Evolutionary conservation across 1,140 invertebrate genomes (phyloP).

Genomic region (Delia radicum): DNA sequence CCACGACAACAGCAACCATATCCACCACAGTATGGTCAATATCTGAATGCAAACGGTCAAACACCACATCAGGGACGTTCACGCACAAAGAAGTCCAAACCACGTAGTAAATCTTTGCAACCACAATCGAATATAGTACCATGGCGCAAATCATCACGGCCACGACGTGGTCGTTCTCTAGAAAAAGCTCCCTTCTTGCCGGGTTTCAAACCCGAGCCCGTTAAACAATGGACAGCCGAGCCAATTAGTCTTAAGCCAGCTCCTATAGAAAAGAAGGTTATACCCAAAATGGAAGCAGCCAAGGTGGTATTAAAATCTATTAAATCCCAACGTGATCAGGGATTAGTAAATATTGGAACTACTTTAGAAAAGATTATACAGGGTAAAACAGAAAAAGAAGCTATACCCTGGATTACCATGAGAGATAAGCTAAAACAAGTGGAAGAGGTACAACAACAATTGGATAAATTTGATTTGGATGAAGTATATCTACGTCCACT

Average conservation of each 20-base stretch:
- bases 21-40: slow-evolving; percentile 45
- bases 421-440: slow-evolving; percentile 50
- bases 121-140: slow-evolving; percentile 49
- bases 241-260: slow-evolving; percentile 60
- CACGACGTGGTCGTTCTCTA: slow-evolving; percentile 48
- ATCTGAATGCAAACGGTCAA: slow-evolving; percentile 40
- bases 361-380: slow-evolving; percentile 50
- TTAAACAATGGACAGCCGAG: slow-evolving; percentile 62
- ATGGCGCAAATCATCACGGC: slow-evolving; percentile 50
- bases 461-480: slow-evolving; percentile 51
- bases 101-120: slow-evolving; percentile 48
- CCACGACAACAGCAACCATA: slow-evolving; percentile 36
- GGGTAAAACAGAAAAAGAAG: slow-evolving; percentile 50
- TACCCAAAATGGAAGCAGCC: slow-evolving; percentile 51
- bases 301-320: slow-evolving; percentile 52
- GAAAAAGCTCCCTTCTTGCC: slow-evolving; percentile 47
- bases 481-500: slow-evolving; percentile 49
- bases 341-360: slow-evolving; percentile 47
- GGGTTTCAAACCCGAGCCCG: slow-evolving; percentile 49
- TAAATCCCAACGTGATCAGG: slow-evolving; percentile 49
- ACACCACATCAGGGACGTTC: slow-evolving; percentile 45
- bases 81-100: slow-evolving; percentile 44
- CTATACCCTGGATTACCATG: slow-evolving; percentile 54
- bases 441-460: slow-evolving; percentile 45
- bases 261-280: slow-evolving; percentile 51